phyloP scores from a whole-genome alignment of 2,113 vertebrate genomes.

The Cebidichthys violaceus region DNA sequence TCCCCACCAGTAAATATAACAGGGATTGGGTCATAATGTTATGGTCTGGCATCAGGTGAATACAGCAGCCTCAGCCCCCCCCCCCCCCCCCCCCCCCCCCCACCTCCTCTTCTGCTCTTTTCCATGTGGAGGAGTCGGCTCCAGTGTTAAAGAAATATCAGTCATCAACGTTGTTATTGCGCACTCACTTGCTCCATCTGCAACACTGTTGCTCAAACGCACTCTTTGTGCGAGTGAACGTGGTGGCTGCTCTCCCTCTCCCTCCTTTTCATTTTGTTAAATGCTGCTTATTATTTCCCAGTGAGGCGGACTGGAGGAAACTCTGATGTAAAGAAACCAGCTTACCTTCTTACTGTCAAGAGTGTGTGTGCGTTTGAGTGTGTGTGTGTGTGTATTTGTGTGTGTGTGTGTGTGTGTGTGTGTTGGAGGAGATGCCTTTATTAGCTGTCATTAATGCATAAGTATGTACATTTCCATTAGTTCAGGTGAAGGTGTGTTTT shows the following conservation, averaged over 20 bases:
- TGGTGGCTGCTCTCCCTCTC: slow-evolving; percentile 46
- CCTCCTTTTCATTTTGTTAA: slow-evolving; percentile 59
- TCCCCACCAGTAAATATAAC: slow-evolving; percentile 80
- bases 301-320: slow-evolving; percentile 61
- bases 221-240: slow-evolving; percentile 71
- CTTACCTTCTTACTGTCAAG: slow-evolving; percentile 53
- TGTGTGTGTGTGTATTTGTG: neutral
- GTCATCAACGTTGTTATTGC: slow-evolving; percentile 74
- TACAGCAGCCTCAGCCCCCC: slow-evolving; percentile 15
- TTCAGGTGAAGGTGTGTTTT: slow-evolving; percentile 6
- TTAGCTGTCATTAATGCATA: slow-evolving; percentile 27
- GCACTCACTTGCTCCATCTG: slow-evolving; percentile 76
- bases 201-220: slow-evolving; percentile 64
- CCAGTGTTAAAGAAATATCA: slow-evolving; percentile 72
- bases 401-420: neutral
- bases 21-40: slow-evolving; percentile 71
- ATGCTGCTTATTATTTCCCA: slow-evolving; percentile 70
- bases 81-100: neutral
- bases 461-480: slow-evolving; percentile 33
- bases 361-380: neutral
- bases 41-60: slow-evolving; percentile 80
- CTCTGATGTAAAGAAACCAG: slow-evolving; percentile 65
- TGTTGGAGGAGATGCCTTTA: slow-evolving; percentile 25
- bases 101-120: slow-evolving; percentile 52
- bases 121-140: slow-evolving; percentile 69